Evolutionary conservation across 2,113 vertebrate genomes (phyloP), one percentile per base, ranked within the genome.

Genomic region (Lonchura striata): DNA sequence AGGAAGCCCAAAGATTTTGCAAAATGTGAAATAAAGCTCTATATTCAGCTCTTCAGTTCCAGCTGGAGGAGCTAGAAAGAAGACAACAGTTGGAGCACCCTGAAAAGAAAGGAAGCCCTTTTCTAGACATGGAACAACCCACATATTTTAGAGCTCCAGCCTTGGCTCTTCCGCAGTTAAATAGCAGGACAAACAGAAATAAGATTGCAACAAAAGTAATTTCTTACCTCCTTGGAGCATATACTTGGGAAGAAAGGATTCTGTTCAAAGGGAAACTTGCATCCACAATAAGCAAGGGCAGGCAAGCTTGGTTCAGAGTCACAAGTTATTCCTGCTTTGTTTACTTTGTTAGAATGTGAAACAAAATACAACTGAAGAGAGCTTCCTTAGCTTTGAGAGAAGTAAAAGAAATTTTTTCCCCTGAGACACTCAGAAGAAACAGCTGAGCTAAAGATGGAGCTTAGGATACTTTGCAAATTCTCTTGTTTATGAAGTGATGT

Each of bases 141-240:
- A 15, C 0, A 0, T 23, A 14, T 47, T 91, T 25, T 31, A 30
- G 22, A 57, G 16, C 14, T 20, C 39, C 23, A 78, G 9, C 6
- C 7, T 24, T 24, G 8, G 53, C 15, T 72, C 19, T 68, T 47
- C 37, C 30, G 9, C 24, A 69, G 31, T 15, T 59, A 56, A 63
- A 39, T 18, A n/a, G 21, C 22, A 42, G 35, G 39, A 53, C 4
- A 75, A 75, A 61, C 6, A 50, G 14, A 23, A 39, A 9, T 25
- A 74, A 70, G 9, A 24, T 1, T 19, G 18, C 7, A 80, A 35
- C 30, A 78, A 56, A 81, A 75, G 24, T 18, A 23, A 42, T 60
- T 31, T 60, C 95, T 95, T 95, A 97, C 91, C 81, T 95, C 31
- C 17, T 71, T 52, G 39, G 35, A 83, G 19, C 22, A 24, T 22